Evolutionary conservation across 2,113 vertebrate species (phyloP), one percentile per base, ranked within the genome.

Genomic region (Myodes glareolus): DNA sequence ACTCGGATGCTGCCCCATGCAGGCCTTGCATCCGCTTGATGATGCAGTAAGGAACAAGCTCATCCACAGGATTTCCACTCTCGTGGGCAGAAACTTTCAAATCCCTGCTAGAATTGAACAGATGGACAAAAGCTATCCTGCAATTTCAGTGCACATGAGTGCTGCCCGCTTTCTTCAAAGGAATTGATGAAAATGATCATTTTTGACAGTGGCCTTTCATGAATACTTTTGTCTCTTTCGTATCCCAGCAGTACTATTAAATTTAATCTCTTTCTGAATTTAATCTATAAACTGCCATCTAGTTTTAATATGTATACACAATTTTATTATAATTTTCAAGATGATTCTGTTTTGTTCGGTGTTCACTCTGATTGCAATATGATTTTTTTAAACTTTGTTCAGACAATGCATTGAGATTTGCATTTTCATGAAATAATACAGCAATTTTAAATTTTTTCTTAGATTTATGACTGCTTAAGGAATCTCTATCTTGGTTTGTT

Each of bases 251-350:
- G 2, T 42, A 61, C 58, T 75, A 58, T 21, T n/a, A 80, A 92
- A 77, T 31, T 67, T 55, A n/a, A n/a, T 94, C 13, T 92, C 27
- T 91, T 70, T 9, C 33, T 61, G 50, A 80, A 70, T 55, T 93
- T 33, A 86, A 65, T 65, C 61, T 91, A 36, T 33, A 67, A 93
- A 88, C 55, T 16, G 61, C 7, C 58, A 8, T 92, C 14, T 87
- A 77, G 33, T 92, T 94, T 92, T 94, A 27, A 72, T 42, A 58
- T 47, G 82, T 52, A 72, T 52, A 7, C 4, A 91, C 84, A 93
- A 85, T 70, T 94, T 31, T 94, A 93, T 93, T 61, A 91, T 61
- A 73, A 85, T 80, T 86, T 86, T 96, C 61, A 45, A 86, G 58
- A 72, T 47, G 27, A 70, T n/a, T 76, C n/a, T 61, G 67, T 68